These are phyloP conservation scores for Spodoptera littoralis DNA, from an alignment of 2,888 invertebrate species.

Conservation along the genomic window DNA sequence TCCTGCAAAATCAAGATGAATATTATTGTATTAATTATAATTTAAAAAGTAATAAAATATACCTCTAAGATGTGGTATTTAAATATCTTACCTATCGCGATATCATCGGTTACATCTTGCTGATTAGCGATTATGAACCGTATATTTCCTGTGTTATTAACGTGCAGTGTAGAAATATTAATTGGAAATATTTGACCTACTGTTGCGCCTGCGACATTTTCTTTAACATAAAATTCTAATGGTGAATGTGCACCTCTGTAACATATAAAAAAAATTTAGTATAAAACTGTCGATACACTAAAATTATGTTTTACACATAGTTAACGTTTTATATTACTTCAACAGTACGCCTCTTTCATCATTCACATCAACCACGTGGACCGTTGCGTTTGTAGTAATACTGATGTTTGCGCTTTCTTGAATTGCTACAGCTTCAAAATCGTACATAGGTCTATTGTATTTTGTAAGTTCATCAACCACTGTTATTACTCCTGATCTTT, in stretches of 20 bases:
- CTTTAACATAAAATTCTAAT: conserved; percentile 92
- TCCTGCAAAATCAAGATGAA: conserved; percentile 65
- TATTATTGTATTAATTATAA: no score
- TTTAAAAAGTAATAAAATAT: no score
- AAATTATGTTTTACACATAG: conserved; percentile 1
- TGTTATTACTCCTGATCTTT: conserved; percentile 95
- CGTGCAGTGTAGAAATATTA: conserved; percentile 75
- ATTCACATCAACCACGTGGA: conserved; percentile 94
- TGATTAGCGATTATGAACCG: conserved; percentile 94
- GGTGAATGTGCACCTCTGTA: conserved; percentile 91
- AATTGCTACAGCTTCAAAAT: conserved; percentile 95
- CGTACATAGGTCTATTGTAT: conserved; percentile 91
- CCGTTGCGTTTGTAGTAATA: conserved; percentile 94
- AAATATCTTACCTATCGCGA: conserved; percentile 90
- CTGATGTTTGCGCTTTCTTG: conserved; percentile 89
- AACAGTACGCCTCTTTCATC: conserved; percentile 91
- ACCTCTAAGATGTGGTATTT: no score
- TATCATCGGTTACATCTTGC: conserved; percentile 93
- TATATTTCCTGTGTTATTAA: conserved; percentile 84
- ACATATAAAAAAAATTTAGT: conserved; percentile 37
- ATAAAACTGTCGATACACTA: no score
- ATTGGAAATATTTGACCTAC: conserved; percentile 92
- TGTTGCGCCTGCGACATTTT: conserved; percentile 92
- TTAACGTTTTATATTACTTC: conserved; percentile 76
- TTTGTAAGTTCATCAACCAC: conserved; percentile 93